Conservation (phyloP, 2,797 vertebrate genomes). For the Triplophysa bombifrons region DNA sequence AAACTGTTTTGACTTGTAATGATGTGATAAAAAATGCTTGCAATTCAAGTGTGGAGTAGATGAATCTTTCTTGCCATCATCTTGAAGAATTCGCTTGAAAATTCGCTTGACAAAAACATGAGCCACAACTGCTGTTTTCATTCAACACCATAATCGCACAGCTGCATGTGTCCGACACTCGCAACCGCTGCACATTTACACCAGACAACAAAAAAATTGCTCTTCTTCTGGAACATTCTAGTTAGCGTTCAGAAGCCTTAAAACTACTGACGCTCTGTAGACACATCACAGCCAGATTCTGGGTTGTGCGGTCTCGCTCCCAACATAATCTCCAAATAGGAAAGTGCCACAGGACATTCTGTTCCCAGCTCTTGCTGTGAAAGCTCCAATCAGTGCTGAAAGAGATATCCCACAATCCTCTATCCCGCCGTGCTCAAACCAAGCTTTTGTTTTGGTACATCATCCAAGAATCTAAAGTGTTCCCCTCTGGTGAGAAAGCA, state of each 20-base stretch:
- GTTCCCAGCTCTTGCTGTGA: constrained; percentile 59
- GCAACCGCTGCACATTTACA: constrained; percentile 32
- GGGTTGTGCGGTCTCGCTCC: constrained; percentile 19
- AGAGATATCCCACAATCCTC: constrained; percentile 49
- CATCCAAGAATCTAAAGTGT: constrained; percentile 46
- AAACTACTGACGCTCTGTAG: constrained; percentile 30
- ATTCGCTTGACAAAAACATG: not conserved
- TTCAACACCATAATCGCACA: not conserved
- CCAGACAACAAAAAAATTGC: constrained; percentile 36
- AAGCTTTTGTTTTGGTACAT: constrained; percentile 27
- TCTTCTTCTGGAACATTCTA: constrained; percentile 28
- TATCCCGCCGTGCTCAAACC: constrained; percentile 12
- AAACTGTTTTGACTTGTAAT: not conserved
- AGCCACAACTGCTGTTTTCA: not conserved
- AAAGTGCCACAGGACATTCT: constrained; percentile 63
- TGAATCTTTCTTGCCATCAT: not conserved
- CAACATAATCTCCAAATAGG: constrained; percentile 47
- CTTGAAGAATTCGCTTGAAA: not conserved
- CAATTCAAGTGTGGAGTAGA: not conserved
- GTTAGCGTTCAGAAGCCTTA: not conserved
- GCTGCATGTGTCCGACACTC: constrained; percentile 3
- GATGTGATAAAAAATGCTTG: not conserved
- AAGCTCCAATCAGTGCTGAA: constrained; percentile 45
- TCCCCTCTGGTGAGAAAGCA: constrained; percentile 33
- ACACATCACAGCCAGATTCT: constrained; percentile 47